Base-by-base conservation (phyloP, 2,888 invertebrate species). In the Adineta ricciae region DNA sequence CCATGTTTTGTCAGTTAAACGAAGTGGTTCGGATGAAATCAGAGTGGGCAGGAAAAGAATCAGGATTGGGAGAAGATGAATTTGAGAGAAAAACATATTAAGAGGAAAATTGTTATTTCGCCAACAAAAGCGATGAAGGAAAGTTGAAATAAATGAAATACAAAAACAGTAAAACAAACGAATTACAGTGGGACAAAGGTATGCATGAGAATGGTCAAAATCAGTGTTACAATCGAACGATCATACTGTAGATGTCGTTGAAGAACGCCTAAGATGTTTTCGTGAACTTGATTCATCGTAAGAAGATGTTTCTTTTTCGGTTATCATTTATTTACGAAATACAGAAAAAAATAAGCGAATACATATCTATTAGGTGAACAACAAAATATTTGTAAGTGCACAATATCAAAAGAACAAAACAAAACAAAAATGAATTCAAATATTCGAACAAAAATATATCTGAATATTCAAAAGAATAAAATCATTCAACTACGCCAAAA, bases 1-100 rank as follows among this genome's bases (percentile, higher is more conserved):
- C 78, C 78, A 78, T 78, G 78, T 78, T 78, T 78, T 78, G 14
- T 78, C 41, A 11, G 78, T 78, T 41, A 78, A 19, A n/a, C 7
- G 0, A 14, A 78, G 24, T 78, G 78, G 41, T 41, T 78, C 24
- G 2, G n/a, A 41, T 21, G 24, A n/a, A n/a, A 78, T 78, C 7
- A 32, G 64, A 32, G 19, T 64, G 0, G 64, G 24, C 1, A 64
- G 32, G 19, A 64, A 32, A 32, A 64, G 16, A 5, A 64, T 27
- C 7, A 64, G 1, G 16, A 64, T 16, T 1, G 19, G 32, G 19
- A 36, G 19, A 4, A 36, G 4, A 36, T 64, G 19, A 19, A 64
- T 32, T 64, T 32, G 27, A 19, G 19, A 19, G 4, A 32, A 3
- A 64, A 36, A 64, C 64, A 64, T 64, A 11, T 64, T 64, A 36